Evolutionary conservation across 1,140 invertebrate species (phyloP), one percentile per base, ranked within the genome.

Genomic region (Lepidotrigona ventralis): DNA sequence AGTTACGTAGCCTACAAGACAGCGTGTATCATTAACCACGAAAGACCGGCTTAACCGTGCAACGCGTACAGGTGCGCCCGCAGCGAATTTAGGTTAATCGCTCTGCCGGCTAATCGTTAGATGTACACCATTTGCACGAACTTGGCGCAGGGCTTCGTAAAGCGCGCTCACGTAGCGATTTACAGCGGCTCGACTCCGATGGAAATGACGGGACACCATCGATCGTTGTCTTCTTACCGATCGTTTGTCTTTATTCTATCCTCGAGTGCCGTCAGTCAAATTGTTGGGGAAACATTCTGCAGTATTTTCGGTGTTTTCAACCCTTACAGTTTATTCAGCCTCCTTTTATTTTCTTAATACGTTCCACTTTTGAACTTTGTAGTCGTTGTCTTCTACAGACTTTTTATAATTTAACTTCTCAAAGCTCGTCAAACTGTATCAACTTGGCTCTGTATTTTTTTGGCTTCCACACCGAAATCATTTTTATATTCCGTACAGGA

Each of bases 21-120:
- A 76, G 26, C 86, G 78, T 79, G 84, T 86, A 85, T 79, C 83
- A 84, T 87, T 88, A 87, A 81, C 86, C 85, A 73, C 86, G 69
- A 78, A 87, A 86, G 82, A 85, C 79, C 83, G 86, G 86, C 86
- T 88, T 88, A 88, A 88, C 79, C 83, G 82, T 85, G 83, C 56
- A 56, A 73, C 54, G 88, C 86, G 90, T 91, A 86, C 90, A 91
- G 90, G 90, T 91, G 90, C 86, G 81, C 79, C 86, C 79, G 58
- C 78, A 81, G 83, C 77, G 87, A 91, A 91, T 91, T 92, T 90
- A 85, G 91, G 91, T 92, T 91, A 91, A 91, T 92, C 91, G 91
- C 87, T 90, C 76, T 66, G 73, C 82, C 81, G 84, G 86, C 90
- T 92, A 91, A 92, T 91, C 90, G 89, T 80, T 86, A 71, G 79